These are phyloP conservation scores for Diadegma fenestrale DNA, from an alignment of 2,888 invertebrate genomes.

Conservation along the genomic window DNA sequence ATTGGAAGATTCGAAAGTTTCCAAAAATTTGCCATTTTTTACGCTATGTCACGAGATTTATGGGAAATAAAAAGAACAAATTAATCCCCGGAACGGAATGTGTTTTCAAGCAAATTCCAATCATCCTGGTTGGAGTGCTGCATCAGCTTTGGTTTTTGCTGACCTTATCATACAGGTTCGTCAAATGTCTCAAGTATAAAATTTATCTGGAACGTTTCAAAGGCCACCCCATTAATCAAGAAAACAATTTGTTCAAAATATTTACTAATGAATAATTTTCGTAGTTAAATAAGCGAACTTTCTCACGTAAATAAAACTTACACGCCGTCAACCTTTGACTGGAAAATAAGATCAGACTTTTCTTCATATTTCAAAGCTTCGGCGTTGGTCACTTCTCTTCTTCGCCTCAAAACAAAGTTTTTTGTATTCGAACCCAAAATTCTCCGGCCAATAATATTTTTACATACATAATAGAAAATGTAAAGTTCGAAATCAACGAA, in stretches of 20 bases:
- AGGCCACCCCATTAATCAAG: neutral
- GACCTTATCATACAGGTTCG: neutral
- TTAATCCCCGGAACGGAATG: neutral
- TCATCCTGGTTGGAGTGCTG: neutral
- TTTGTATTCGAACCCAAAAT: neutral
- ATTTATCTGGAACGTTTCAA: neutral
- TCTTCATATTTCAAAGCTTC: too few relatives aligned
- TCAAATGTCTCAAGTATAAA: neutral
- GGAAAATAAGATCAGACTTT: too few relatives aligned
- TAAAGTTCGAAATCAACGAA: neutral
- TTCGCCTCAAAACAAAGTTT: neutral
- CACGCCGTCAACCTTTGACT: too few relatives aligned
- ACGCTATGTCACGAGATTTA: neutral
- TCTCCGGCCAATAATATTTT: neutral
- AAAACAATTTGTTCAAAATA: neutral
- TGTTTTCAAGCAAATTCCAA: neutral
- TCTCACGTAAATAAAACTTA: too few relatives aligned
- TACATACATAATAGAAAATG: neutral
- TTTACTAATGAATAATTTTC: neutral
- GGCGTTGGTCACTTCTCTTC: too few relatives aligned
- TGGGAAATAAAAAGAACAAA: neutral
- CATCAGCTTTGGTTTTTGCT: neutral
- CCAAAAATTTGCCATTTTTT: neutral
- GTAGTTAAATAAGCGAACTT: neutral
- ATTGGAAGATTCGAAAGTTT: neutral